Conservation (phyloP, 2,797 vertebrate species). For the Sebastiscus tertius region DNA sequence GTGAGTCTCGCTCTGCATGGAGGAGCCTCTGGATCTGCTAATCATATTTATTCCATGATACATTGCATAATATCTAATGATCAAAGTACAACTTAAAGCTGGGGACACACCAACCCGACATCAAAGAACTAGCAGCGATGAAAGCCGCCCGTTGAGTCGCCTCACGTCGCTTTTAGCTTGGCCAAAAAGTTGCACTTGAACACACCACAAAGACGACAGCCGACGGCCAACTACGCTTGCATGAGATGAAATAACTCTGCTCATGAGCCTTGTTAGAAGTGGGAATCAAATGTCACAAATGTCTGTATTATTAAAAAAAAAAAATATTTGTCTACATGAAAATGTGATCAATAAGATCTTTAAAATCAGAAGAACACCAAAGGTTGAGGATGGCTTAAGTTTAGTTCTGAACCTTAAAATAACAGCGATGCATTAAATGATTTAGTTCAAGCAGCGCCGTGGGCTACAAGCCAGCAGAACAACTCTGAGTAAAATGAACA, state of each 20-base stretch:
- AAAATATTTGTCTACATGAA: no score
- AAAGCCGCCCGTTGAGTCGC: no score
- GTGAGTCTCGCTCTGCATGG: conserved; percentile 69
- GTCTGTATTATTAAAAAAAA: no score
- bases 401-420: not conserved
- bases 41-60: not conserved
- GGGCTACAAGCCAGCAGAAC: not conserved
- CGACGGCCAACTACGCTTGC: no score
- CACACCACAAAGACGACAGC: no score
- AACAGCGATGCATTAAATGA: conserved; percentile 3
- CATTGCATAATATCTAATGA: not conserved
- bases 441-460: not conserved
- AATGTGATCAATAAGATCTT: not conserved
- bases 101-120: no score
- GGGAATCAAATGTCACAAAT: no score
- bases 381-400: not conserved
- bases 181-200: no score
- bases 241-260: no score
- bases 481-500: conserved; percentile 15
- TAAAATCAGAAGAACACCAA: not conserved
- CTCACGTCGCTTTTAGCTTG: no score
- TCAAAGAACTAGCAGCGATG: no score
- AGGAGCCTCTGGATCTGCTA: not conserved
- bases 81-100: not conserved
- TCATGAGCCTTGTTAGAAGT: no score